Evolutionary conservation across 2,888 invertebrate species (phyloP), one percentile per base, ranked within the genome.

Genomic region (Alcis repandata): DNA sequence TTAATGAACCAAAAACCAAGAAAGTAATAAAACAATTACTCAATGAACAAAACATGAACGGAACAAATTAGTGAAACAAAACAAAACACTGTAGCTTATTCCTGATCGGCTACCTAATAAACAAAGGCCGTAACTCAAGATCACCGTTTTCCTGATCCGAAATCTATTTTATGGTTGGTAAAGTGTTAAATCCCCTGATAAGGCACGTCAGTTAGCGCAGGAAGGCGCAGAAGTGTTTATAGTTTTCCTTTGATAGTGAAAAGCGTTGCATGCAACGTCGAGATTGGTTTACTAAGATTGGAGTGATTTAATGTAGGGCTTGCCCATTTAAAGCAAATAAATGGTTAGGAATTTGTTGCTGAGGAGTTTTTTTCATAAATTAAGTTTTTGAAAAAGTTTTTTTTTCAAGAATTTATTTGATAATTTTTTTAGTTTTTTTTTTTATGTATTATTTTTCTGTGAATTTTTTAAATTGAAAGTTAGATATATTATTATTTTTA

Each of bases 181-280:
- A 67, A 69, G 71, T 74, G 74, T 77, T 73, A 82, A 82, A 79
- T 79, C 78, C 65, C 19, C 22, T 51, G 65, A 65, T 65, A 65
- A 64, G 48, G 17, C 1, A n/a, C 10, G 73, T 74, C 74, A 71
- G 79, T 79, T 77, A 73, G 79, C 77, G 79, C 85, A 85, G 89
- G 88, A 88, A 89, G 76, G 75, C 72, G 76, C 77, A 83, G 88
- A 87, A 90, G 86, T 87, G 90, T 90, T 91, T 90, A 90, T 84
- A 72, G 86, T 70, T 73, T 70, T 70, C 75, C 69, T 70, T 66
- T 70, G 81, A 77, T 79, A 76, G 72, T 72, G 71, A 59, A 75
- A 71, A 61, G 68, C 54, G 58, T 68, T 67, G 62, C 66, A 63
- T 56, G 66, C 70, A 74, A 77, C 72, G 70, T 68, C 65, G 40